Conservation (phyloP, 2,113 vertebrate species). For the Cervus canadensis region DNA sequence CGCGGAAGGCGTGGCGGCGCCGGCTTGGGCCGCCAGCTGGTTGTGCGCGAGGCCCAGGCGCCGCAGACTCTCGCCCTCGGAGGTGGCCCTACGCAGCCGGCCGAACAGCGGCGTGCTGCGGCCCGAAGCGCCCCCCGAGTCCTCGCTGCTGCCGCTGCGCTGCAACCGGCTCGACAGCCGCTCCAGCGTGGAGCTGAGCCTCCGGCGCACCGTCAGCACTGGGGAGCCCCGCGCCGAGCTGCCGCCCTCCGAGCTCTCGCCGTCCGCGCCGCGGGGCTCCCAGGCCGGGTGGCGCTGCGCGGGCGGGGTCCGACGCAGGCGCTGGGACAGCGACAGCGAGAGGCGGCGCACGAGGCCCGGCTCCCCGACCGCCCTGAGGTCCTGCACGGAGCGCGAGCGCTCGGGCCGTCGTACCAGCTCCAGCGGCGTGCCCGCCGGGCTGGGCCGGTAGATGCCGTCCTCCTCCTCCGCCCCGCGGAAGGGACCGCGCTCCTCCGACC, state of each 20-base stretch:
- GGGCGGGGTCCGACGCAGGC: constrained; percentile 88
- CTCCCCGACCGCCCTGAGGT: constrained; percentile 91
- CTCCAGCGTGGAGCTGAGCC: constrained; percentile 93
- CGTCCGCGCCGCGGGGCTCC: constrained; percentile 84
- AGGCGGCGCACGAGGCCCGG: constrained; percentile 92
- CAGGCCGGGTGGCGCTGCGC: constrained; percentile 76
- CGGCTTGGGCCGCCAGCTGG: constrained; percentile 83
- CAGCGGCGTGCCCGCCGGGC: constrained; percentile 89
- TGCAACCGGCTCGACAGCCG: constrained; percentile 92
- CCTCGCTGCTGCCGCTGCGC: constrained; percentile 86
- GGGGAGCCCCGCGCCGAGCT: constrained; percentile 83
- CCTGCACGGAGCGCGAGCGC: constrained; percentile 95
- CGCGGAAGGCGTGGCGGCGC: constrained; percentile 83
- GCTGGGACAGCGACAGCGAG: constrained; percentile 82
- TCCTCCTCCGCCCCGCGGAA: constrained; percentile 71
- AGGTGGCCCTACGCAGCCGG: constrained; percentile 88
- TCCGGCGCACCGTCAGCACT: constrained; percentile 87
- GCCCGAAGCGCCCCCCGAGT: constrained; percentile 68
- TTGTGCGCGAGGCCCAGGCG: constrained; percentile 84
- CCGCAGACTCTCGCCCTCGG: constrained; percentile 88
- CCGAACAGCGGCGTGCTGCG: constrained; percentile 85
- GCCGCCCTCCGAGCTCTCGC: constrained; percentile 79
- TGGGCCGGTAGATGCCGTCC: constrained; percentile 94
- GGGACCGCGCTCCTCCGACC: constrained; percentile 87
- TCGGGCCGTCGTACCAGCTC: constrained; percentile 84